Percentiles rank a stretch among this genome's conserved stretches.
phyloP scores from a whole-genome alignment of 1,140 invertebrate species.

The Sipha flava region DNA sequence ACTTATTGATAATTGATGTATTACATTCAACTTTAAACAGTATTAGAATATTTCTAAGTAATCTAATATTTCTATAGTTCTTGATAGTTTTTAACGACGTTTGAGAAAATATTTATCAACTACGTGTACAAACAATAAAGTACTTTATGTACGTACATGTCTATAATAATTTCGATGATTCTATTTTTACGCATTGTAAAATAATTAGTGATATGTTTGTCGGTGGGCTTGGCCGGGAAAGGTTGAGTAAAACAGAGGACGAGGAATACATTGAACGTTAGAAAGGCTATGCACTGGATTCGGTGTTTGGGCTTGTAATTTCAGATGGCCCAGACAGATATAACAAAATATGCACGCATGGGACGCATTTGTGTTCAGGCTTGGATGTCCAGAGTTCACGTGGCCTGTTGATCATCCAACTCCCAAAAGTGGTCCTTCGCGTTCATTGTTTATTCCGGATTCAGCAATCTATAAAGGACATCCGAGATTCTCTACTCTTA shows the following conservation, averaged over 20 bases:
- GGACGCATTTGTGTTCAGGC: constrained; percentile 48
- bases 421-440: constrained; percentile 64
- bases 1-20: too few species aligned
- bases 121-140: too few species aligned
- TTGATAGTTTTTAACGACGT: too few species aligned
- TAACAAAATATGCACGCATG: constrained; percentile 32
- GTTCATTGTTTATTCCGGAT: constrained; percentile 91
- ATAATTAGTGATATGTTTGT: too few species aligned
- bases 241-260: not conserved
- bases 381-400: constrained; percentile 86
- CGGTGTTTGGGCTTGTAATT: constrained; percentile 29
- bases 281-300: constrained; percentile 25
- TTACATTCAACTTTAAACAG: too few species aligned
- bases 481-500: constrained; percentile 91
- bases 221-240: not conserved
- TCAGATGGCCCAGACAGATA: constrained; percentile 26
- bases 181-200: too few species aligned
- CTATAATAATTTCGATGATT: too few species aligned
- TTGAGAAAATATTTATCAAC: too few species aligned
- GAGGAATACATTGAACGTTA: not conserved
- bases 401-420: constrained; percentile 62
- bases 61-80: too few species aligned
- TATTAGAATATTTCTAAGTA: too few species aligned
- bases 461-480: constrained; percentile 87
- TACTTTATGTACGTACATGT: too few species aligned